A percentile compares a stretch with the other conserved stretches of the same genome.
Evolutionary conservation across 2,797 vertebrate species (phyloP).

Genomic region (Chaunax sp.): DNA sequence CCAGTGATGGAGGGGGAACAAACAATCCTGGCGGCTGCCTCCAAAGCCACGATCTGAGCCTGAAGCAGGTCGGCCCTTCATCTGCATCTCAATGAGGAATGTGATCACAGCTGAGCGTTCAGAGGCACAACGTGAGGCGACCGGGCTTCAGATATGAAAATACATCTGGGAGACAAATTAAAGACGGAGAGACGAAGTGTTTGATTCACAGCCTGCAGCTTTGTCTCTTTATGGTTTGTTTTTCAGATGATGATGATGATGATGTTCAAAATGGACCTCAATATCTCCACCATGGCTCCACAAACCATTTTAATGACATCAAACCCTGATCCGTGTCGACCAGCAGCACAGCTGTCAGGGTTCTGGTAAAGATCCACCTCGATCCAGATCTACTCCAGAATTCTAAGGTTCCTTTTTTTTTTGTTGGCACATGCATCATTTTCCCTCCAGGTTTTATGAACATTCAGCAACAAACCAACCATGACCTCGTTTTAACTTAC

Average conservation of each 20-base stretch:
- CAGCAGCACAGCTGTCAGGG: no score
- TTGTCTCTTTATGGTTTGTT: constrained; percentile 8
- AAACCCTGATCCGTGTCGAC: no score
- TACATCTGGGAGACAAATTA: constrained; percentile 19
- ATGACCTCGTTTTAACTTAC: no score
- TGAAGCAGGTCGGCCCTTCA: constrained; percentile 42
- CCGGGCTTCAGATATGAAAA: constrained; percentile 33
- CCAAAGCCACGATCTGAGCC: constrained; percentile 42
- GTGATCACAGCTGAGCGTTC: constrained; percentile 58
- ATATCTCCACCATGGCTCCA: no score
- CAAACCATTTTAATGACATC: no score
- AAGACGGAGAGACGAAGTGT: constrained; percentile 7
- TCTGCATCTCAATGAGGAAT: constrained; percentile 70
- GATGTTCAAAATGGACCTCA: not conserved
- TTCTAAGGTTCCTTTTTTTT: no score
- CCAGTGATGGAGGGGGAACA: constrained; percentile 39
- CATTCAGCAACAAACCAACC: no score
- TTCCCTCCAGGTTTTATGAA: no score
- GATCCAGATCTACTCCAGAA: no score
- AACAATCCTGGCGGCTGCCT: constrained; percentile 33
- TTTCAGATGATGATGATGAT: not conserved
- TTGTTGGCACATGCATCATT: no score
- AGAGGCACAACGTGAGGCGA: constrained; percentile 20
- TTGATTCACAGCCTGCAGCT: not conserved
- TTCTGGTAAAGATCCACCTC: no score